phyloP scores from a whole-genome alignment of 1,140 invertebrate genomes.

The Wiebesia pumilae region DNA sequence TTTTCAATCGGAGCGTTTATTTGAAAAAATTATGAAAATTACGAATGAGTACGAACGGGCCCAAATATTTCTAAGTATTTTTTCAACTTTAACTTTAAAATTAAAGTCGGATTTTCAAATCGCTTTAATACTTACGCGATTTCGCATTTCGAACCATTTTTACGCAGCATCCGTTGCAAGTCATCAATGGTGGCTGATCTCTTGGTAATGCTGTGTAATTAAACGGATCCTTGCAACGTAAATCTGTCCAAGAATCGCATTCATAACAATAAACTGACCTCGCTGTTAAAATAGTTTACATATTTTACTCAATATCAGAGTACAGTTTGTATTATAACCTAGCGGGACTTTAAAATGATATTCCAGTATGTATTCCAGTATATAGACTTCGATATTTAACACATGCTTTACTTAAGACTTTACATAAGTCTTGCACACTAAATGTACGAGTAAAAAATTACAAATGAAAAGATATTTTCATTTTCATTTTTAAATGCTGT shows the following conservation, averaged over 20 bases:
- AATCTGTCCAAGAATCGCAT: conserved; percentile 92
- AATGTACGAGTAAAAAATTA: too few species aligned
- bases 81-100: not conserved
- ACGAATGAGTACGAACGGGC: too few species aligned
- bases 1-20: too few species aligned
- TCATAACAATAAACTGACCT: conserved; percentile 94
- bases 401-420: too few species aligned
- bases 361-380: not conserved
- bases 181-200: conserved; percentile 88
- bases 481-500: too few species aligned
- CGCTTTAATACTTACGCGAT: conserved; percentile 82
- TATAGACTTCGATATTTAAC: too few species aligned
- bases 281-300: conserved; percentile 74
- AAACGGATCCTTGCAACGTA: conserved; percentile 92
- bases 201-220: conserved; percentile 91
- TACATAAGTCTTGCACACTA: too few species aligned
- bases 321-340: not conserved
- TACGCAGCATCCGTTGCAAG: conserved; percentile 94
- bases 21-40: too few species aligned
- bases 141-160: conserved; percentile 94
- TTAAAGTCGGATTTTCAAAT: not conserved
- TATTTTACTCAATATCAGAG: conserved; percentile 14
- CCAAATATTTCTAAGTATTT: too few species aligned
- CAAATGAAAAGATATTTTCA: too few species aligned
- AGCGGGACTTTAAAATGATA: conserved; percentile 23